These are phyloP conservation scores for Stomorhina lunata DNA, from an alignment of 2,888 invertebrate species.

Conservation along the genomic window DNA sequence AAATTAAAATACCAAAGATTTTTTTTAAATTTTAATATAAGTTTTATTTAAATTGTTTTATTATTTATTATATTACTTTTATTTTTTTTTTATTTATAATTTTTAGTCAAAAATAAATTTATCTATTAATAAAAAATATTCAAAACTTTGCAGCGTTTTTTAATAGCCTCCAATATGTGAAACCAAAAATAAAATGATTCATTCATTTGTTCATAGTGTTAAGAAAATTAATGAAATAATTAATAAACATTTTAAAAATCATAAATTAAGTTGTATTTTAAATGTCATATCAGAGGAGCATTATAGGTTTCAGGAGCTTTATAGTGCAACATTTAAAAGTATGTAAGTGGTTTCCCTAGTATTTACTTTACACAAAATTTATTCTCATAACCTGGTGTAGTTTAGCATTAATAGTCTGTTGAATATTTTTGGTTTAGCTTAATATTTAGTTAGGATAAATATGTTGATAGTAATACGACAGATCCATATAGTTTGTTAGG, in stretches of 20 bases:
- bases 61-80: background rate
- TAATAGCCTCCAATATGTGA: slow-evolving; percentile 27
- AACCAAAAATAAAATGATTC: slow-evolving; percentile 21
- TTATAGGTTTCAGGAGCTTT: background rate
- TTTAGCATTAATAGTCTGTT: too few relatives aligned
- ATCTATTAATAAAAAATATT: slow-evolving; percentile 6
- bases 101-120: slow-evolving; percentile 31
- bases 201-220: slow-evolving; percentile 36
- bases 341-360: too few relatives aligned
- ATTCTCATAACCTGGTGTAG: too few relatives aligned
- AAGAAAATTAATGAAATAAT: slow-evolving; percentile 11
- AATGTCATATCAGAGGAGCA: background rate
- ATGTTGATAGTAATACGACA: too few relatives aligned
- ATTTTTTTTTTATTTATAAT: slow-evolving; percentile 5
- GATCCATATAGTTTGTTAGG: too few relatives aligned
- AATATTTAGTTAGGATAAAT: too few relatives aligned
- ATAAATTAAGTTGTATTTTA: background rate
- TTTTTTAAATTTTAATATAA: background rate
- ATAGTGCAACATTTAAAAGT: too few relatives aligned
- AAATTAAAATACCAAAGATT: slow-evolving; percentile 23
- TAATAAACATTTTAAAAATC: slow-evolving; percentile 28
- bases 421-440: too few relatives aligned
- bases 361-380: too few relatives aligned
- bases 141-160: slow-evolving; percentile 33
- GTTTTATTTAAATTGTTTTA: slow-evolving; percentile 12